Conservation (phyloP, 2,797 vertebrate genomes). For the Hypotaenidia philippensis region DNA sequence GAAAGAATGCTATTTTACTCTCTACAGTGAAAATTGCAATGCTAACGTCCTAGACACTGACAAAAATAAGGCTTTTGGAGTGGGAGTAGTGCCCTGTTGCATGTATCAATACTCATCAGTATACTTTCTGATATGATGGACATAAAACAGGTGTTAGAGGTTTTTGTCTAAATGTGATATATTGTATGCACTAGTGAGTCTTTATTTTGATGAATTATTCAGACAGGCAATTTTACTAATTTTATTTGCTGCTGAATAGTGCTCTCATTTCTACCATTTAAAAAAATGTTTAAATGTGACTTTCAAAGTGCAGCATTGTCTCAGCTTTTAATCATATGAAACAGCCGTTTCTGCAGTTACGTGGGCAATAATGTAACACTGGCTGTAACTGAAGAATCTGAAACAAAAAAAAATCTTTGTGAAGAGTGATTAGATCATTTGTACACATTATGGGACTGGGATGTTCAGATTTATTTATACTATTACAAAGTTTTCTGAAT, state of each 20-base stretch:
- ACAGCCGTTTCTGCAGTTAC: neutral
- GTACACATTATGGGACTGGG: neutral
- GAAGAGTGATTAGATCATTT: neutral
- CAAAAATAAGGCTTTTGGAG: conserved; percentile 18
- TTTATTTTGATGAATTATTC: conserved; percentile 48
- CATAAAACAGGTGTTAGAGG: conserved; percentile 39
- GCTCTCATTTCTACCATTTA: conserved; percentile 20
- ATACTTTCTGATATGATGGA: neutral
- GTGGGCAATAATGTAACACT: neutral
- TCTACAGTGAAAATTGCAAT: neutral
- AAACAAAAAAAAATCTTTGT: neutral
- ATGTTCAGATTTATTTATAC: conserved; percentile 10
- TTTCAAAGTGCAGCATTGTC: conserved; percentile 36
- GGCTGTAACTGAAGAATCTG: neutral
- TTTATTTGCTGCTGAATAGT: conserved; percentile 3
- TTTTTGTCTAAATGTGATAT: conserved; percentile 11
- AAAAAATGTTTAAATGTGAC: conserved; percentile 26
- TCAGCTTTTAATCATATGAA: conserved; percentile 31
- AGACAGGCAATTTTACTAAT: conserved; percentile 19
- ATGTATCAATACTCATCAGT: conserved; percentile 46
- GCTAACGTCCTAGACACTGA: neutral
- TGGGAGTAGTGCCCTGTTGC: conserved; percentile 65
- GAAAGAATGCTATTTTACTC: conserved; percentile 12
- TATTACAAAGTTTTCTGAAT: conserved; percentile 48
- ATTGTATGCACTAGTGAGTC: neutral